A percentile compares a stretch with the other conserved stretches of the same genome.
Conservation (phyloP, 2,888 invertebrate genomes). For the Frankliniella fusca region DNA sequence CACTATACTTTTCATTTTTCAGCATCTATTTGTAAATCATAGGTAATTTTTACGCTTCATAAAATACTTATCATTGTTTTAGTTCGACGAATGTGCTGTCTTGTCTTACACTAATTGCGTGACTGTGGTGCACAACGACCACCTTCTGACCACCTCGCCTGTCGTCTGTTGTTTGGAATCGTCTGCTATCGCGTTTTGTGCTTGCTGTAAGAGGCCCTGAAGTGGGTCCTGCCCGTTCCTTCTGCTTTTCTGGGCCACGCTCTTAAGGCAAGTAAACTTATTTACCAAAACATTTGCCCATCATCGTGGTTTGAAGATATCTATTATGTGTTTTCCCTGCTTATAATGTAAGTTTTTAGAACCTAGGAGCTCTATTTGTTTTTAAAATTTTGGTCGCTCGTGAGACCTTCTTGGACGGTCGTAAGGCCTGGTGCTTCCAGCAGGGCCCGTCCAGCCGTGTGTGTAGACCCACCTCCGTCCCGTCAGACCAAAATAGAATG, state of each 20-base stretch:
- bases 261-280: conserved; percentile 13
- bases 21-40: too few relatives aligned
- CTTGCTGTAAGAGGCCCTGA: conserved; percentile 13
- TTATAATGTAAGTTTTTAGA: not conserved
- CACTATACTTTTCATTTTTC: too few relatives aligned
- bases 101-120: too few relatives aligned
- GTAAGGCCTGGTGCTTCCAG: conserved; percentile 18
- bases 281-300: not conserved
- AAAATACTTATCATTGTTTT: too few relatives aligned
- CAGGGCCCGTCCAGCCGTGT: conserved; percentile 25
- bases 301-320: not conserved
- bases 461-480: conserved; percentile 5
- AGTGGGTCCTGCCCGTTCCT: conserved; percentile 25
- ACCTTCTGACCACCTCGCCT: not conserved
- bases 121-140: too few relatives aligned
- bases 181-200: conserved; percentile 1
- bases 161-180: not conserved
- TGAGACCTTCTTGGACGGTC: conserved; percentile 13
- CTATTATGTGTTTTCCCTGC: not conserved
- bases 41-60: too few relatives aligned
- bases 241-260: conserved; percentile 25
- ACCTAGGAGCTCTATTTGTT: not conserved
- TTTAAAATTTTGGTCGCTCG: not conserved
- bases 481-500: conserved; percentile 25
- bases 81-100: too few relatives aligned